Conservation (phyloP, 2,888 invertebrate species). For the Ornithoptera priamus region DNA sequence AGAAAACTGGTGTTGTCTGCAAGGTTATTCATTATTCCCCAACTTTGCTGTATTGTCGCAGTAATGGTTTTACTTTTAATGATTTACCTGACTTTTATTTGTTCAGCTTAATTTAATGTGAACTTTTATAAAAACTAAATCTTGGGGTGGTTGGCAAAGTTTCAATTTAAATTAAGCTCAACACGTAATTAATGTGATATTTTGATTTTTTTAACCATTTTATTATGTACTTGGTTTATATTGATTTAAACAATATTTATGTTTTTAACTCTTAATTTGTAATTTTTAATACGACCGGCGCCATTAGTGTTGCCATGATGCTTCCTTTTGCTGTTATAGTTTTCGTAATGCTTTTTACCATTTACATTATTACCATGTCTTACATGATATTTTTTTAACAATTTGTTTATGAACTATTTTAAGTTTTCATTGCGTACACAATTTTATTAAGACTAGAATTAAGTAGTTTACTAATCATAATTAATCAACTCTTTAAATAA, state of each 20-base stretch:
- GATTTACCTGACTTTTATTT: constrained; percentile 55
- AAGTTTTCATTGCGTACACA: constrained; percentile 70
- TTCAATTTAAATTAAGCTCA: constrained; percentile 78
- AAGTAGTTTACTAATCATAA: constrained; percentile 60
- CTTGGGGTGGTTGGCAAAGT: constrained; percentile 48
- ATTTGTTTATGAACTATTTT: constrained; percentile 58
- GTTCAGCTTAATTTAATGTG: constrained; percentile 77
- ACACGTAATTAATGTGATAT: constrained; percentile 79
- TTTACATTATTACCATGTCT: constrained; percentile 64
- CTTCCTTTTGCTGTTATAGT: constrained; percentile 72
- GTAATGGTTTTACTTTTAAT: constrained; percentile 32
- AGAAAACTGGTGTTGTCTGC: constrained; percentile 57
- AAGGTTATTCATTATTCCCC: constrained; percentile 41
- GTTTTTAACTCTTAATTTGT: constrained; percentile 57
- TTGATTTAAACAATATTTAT: constrained; percentile 62
- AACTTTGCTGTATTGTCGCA: constrained; percentile 31
- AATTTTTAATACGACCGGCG: constrained; percentile 49
- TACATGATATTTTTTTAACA: constrained; percentile 44
- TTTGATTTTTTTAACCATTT: constrained; percentile 74
- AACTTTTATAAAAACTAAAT: constrained; percentile 44
- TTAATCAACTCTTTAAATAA: constrained; percentile 68
- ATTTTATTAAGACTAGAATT: constrained; percentile 63
- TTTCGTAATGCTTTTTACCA: constrained; percentile 66
- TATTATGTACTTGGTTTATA: constrained; percentile 58
- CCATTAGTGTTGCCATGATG: constrained; percentile 57